Evolutionary conservation across 2,888 invertebrate genomes (phyloP).

Genomic region (Pyralis farinalis): DNA sequence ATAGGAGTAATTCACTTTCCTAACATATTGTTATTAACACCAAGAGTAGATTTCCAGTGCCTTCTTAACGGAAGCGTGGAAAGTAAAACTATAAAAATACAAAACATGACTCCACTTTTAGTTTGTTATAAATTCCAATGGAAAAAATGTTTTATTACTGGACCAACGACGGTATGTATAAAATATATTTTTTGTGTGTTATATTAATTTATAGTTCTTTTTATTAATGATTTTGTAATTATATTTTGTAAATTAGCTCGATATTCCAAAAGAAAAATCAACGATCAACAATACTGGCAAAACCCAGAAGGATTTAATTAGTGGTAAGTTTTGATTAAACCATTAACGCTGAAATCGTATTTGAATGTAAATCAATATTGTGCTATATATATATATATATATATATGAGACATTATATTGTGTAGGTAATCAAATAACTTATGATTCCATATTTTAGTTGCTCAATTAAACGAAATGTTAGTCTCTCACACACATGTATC

Average conservation of each 20-base stretch:
- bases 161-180: slow-evolving; percentile 32
- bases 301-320: too few species aligned
- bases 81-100: slow-evolving; percentile 62
- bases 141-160: slow-evolving; percentile 48
- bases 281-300: too few species aligned
- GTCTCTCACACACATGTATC: slow-evolving; percentile 23
- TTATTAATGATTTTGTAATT: too few species aligned
- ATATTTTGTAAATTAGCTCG: too few species aligned
- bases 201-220: too few species aligned
- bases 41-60: slow-evolving; percentile 82
- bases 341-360: too few species aligned
- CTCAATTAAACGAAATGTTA: slow-evolving; percentile 28
- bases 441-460: slow-evolving; percentile 31
- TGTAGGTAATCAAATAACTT: too few species aligned
- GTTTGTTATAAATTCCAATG: slow-evolving; percentile 63
- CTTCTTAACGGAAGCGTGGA: slow-evolving; percentile 62
- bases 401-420: too few species aligned
- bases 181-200: background rate
- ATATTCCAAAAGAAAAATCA: too few species aligned
- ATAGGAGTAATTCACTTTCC: slow-evolving; percentile 85
- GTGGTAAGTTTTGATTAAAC: too few species aligned
- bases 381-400: too few species aligned
- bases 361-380: too few species aligned
- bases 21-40: slow-evolving; percentile 80
- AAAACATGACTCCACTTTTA: slow-evolving; percentile 61